Evolutionary conservation across 2,888 invertebrate genomes (phyloP).

Genomic region (Heliconius charithonia): DNA sequence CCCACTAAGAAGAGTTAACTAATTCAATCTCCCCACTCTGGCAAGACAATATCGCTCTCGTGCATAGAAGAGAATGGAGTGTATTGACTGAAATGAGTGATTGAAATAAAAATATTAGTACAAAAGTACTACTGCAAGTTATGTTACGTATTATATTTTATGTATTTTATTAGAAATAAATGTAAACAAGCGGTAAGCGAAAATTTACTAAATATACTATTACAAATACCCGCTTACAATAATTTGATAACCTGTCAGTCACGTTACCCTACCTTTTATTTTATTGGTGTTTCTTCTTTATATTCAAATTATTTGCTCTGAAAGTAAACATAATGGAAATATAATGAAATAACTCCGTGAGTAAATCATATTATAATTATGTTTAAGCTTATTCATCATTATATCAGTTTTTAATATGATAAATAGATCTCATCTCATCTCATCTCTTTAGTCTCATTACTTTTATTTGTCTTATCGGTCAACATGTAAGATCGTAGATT

Average conservation of each 20-base stretch:
- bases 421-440: no score
- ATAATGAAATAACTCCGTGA: slow-evolving; percentile 11
- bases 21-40: no score
- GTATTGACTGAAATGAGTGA: no score
- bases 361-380: no score
- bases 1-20: no score
- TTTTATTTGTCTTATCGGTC: not conserved
- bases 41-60: no score
- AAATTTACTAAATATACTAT: slow-evolving; percentile 22
- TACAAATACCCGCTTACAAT: slow-evolving; percentile 18
- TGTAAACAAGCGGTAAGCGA: not conserved
- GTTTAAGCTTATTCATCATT: no score
- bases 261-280: slow-evolving; percentile 24
- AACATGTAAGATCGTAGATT: not conserved
- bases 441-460: not conserved
- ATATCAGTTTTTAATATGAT: not conserved
- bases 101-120: no score
- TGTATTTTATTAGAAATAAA: slow-evolving; percentile 1
- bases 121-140: no score
- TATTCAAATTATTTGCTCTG: slow-evolving; percentile 14
- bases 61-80: no score
- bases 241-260: slow-evolving; percentile 23
- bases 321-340: slow-evolving; percentile 10
- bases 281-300: slow-evolving; percentile 3
- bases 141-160: not conserved